Evolutionary conservation across 2,113 vertebrate genomes (phyloP).

Genomic region (Delphinapterus leucas): DNA sequence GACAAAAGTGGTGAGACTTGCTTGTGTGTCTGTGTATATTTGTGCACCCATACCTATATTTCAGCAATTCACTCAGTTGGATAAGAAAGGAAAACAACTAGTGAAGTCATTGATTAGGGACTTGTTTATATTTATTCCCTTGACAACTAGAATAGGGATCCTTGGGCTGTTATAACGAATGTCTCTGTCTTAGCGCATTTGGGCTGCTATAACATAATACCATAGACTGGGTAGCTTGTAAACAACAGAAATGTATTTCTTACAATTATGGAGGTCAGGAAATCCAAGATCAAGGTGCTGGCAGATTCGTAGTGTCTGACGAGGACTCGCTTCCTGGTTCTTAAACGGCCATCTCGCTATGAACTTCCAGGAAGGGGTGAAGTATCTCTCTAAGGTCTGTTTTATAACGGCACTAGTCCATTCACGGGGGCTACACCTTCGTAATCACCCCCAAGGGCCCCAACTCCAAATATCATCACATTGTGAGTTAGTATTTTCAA

Average conservation of each 20-base stretch:
- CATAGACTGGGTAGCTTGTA: background rate
- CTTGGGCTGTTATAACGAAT: background rate
- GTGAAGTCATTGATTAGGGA: background rate
- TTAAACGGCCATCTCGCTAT: background rate
- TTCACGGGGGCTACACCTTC: background rate
- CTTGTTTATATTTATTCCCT: background rate
- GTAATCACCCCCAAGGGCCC: background rate
- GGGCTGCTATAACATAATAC: background rate
- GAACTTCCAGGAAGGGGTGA: background rate
- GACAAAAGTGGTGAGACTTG: background rate
- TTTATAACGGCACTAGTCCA: background rate
- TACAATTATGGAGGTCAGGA: background rate
- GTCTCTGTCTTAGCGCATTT: background rate
- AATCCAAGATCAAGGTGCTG: background rate
- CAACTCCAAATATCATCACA: background rate
- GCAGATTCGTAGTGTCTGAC: background rate
- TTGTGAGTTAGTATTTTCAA: background rate
- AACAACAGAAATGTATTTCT: background rate
- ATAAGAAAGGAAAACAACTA: background rate
- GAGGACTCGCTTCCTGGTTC: background rate
- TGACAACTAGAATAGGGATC: background rate
- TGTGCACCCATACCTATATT: background rate
- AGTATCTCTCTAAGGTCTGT: background rate
- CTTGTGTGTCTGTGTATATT: background rate
- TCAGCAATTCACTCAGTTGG: background rate